Evolutionary conservation across 1,140 invertebrate species (phyloP), one percentile per base, ranked within the genome.

Genomic region (Lanistes nyassanus): DNA sequence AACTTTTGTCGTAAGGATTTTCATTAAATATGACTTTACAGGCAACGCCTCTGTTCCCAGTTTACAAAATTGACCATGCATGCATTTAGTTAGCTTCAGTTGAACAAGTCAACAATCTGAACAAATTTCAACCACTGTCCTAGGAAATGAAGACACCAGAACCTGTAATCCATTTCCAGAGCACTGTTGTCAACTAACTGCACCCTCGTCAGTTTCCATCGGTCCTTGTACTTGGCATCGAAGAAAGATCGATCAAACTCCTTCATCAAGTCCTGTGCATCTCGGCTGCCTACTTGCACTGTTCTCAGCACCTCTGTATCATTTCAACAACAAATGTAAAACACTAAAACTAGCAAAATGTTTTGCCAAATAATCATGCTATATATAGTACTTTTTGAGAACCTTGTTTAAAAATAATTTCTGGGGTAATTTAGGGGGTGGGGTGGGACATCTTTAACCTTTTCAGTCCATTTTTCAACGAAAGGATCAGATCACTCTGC

Each of bases 141-240:
- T 26, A 26, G 1, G 9, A 60, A 60, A 60, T 31, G 3, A 60
- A 60, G 6, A 3, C n/a, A 34, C 11, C 3, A n/a, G 31, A 55
- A 81, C 80, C 77, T 81, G 64, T 81, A 81, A 21, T 31, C 42
- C 34, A 74, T 66, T 26, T 81, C 78, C 60, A 79, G 56, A 7
- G 72, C 69, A 37, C 64, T 74, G 62, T 79, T 81, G 34, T 68
- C 68, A 26, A 81, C 78, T 23, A 74, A 64, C 37, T 79, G 64
- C 29, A 79, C 68, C 3, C 76, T 34, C 53, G 60, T 64, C 16
- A 77, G 39, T 26, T 62, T 42, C 80, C 78, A 81, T 51, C 62
- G 64, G 21, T 73, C 62, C 36, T 42, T 56, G 62, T 76, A 79
- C 11, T 64, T 76, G 29, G 34, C 60, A 58, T 79, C 80, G 34